Percentiles rank a stretch among this genome's conserved stretches.
These are phyloP conservation scores for Ctenopoma multispine DNA, from an alignment of 2,797 vertebrate genomes.

Conservation along the genomic window DNA sequence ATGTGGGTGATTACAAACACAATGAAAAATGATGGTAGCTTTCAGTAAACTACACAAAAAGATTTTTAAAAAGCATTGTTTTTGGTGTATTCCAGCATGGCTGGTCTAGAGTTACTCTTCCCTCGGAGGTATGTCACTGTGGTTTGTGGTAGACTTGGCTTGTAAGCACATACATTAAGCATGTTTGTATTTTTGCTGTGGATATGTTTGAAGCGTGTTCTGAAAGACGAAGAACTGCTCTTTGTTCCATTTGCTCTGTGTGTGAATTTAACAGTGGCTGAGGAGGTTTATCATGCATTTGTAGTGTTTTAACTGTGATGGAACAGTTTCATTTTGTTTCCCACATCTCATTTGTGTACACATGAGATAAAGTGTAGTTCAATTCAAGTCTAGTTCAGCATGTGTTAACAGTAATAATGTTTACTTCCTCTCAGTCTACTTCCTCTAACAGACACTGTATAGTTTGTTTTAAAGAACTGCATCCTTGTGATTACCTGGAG, in stretches of 20 bases:
- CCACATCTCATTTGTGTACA: background rate
- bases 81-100: constrained; percentile 82
- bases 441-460: background rate
- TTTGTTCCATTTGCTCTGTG: background rate
- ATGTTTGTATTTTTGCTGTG: constrained; percentile 35
- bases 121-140: constrained; percentile 82
- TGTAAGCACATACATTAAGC: constrained; percentile 14
- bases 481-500: background rate
- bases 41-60: background rate
- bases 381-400: background rate
- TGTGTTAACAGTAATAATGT: background rate
- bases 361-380: background rate
- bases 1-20: accelerated
- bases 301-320: background rate
- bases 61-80: constrained; percentile 31
- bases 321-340: background rate
- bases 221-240: constrained; percentile 1
- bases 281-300: constrained; percentile 7
- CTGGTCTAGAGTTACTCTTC: constrained; percentile 84
- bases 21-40: no score
- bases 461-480: background rate
- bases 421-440: constrained; percentile 1
- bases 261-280: background rate
- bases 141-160: constrained; percentile 25
- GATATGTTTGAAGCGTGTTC: constrained; percentile 20